These are phyloP conservation scores for Melanostigma gelatinosum DNA, from an alignment of 2,113 vertebrate species.

Conservation along the genomic window DNA sequence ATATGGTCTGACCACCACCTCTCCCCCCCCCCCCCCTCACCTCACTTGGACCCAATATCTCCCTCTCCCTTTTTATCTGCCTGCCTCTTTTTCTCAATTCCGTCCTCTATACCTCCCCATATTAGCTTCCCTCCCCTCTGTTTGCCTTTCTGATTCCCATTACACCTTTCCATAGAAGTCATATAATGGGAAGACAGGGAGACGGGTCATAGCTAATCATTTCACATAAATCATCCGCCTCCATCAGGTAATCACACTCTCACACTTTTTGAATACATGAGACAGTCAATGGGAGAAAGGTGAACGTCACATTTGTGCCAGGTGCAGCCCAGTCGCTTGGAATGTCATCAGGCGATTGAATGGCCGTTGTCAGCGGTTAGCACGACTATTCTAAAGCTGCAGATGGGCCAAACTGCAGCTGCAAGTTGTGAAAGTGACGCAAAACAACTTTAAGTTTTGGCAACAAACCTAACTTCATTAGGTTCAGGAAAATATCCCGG, in stretches of 20 bases:
- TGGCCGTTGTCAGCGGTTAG: background rate
- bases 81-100: constrained; percentile 52
- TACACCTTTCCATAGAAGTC: constrained; percentile 13
- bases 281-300: background rate
- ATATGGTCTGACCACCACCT: constrained; percentile 55
- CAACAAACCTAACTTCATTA: background rate
- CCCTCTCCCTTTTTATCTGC: constrained; percentile 46
- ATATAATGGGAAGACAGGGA: constrained; percentile 17
- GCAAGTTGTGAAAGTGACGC: background rate
- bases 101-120: background rate
- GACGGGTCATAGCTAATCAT: constrained; percentile 5
- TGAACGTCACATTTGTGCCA: background rate
- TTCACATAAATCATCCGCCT: constrained; percentile 30
- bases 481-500: background rate
- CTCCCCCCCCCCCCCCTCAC: constrained; percentile 18
- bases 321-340: background rate
- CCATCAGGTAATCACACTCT: background rate
- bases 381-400: background rate
- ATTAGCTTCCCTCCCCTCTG: constrained; percentile 24
- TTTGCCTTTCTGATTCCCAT: constrained; percentile 23
- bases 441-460: background rate
- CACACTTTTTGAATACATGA: background rate
- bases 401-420: background rate
- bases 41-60: constrained; percentile 31
- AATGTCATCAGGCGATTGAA: background rate